Evolutionary conservation across 2,113 vertebrate species (phyloP).

Genomic region (Chloropsis cyanopogon): DNA sequence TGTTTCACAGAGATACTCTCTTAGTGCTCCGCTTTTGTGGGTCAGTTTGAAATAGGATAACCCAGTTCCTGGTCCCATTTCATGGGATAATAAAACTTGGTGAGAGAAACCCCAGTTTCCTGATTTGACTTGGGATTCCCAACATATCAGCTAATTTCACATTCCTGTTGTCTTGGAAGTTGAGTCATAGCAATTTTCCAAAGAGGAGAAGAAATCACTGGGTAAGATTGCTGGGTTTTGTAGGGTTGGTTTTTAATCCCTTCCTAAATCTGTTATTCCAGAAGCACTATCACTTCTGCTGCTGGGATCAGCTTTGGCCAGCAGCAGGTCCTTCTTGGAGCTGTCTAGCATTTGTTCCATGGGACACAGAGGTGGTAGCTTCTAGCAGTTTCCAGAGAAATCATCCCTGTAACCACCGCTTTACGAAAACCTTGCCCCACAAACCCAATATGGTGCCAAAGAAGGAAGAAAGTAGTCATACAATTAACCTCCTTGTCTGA

Average conservation of each 20-base stretch:
- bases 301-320: neutral
- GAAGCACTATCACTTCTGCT: neutral
- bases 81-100: neutral
- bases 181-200: neutral
- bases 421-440: neutral
- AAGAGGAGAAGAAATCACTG: neutral
- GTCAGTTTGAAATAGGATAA: neutral
- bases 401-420: too few species aligned
- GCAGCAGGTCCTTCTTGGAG: rapidly evolving
- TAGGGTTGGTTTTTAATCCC: neutral
- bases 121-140: neutral
- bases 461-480: neutral
- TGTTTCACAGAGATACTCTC: neutral
- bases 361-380: neutral
- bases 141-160: neutral
- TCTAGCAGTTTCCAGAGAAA: neutral
- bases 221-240: neutral
- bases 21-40: neutral
- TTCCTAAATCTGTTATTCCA: neutral
- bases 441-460: neutral
- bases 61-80: neutral
- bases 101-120: neutral
- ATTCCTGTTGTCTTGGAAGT: neutral
- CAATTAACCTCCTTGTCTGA: neutral
- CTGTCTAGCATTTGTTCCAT: neutral